Conservation (phyloP, 92 coral and sea anemone species). For the Palythoa caribaeorum region DNA sequence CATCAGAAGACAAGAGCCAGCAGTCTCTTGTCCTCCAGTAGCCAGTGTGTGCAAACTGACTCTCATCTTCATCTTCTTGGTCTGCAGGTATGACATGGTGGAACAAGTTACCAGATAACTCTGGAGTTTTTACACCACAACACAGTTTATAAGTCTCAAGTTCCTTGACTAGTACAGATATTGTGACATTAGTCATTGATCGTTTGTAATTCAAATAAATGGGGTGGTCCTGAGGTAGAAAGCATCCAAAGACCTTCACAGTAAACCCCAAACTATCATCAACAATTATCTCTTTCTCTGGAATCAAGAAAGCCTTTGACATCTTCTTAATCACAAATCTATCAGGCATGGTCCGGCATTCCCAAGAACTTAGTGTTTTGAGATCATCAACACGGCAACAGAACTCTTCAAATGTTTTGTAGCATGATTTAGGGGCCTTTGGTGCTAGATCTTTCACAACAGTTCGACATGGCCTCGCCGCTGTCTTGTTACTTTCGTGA, state of each 20-base stretch:
- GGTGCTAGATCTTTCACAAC: no score
- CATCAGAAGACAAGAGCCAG: not conserved
- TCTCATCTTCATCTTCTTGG: not conserved
- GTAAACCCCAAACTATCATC: constrained; percentile 7
- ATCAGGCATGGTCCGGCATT: not conserved
- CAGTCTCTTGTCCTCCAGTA: constrained; percentile 9
- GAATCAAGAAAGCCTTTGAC: constrained; percentile 38
- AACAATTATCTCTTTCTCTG: constrained; percentile 34
- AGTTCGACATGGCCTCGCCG: no score
- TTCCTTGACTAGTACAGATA: constrained; percentile 28
- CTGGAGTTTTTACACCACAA: constrained; percentile 20
- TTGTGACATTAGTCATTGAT: constrained; percentile 24
- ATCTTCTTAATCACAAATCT: constrained; percentile 45
- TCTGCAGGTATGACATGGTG: constrained; percentile 29
- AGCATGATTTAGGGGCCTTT: not conserved
- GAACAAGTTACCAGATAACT: constrained; percentile 23
- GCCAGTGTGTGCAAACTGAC: constrained; percentile 25
- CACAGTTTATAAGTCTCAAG: constrained; percentile 21
- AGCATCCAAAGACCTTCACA: constrained; percentile 25
- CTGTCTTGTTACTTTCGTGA: no score
- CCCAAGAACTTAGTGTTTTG: constrained; percentile 25
- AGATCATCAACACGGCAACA: not conserved
- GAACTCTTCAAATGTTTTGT: not conserved
- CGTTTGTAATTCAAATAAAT: constrained; percentile 25
- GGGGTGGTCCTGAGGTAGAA: constrained; percentile 26